Evolutionary conservation across 2,797 vertebrate genomes (phyloP).

Genomic region (Rhinophrynus dorsalis): DNA sequence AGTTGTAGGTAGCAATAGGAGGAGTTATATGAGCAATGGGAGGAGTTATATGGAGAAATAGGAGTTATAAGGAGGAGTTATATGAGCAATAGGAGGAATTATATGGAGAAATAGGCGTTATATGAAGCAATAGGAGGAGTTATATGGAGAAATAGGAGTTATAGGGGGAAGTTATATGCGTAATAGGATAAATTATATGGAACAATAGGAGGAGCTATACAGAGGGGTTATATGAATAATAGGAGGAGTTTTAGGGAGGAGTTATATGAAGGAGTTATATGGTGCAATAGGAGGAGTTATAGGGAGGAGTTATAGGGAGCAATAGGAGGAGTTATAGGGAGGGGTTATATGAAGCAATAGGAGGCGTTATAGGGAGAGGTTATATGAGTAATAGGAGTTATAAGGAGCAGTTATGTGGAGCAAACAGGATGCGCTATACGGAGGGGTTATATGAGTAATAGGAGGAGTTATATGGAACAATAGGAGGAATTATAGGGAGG

Average conservation of each 20-base stretch:
- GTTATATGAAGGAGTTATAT: too few species aligned
- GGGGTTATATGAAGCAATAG: neutral
- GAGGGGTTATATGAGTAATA: neutral
- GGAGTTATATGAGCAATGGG: neutral
- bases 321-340: neutral
- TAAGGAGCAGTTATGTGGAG: neutral
- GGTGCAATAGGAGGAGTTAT: too few species aligned
- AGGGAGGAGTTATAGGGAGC: neutral
- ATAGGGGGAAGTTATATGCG: constrained; percentile 1
- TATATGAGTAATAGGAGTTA: neutral
- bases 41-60: neutral
- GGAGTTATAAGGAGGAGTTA: neutral
- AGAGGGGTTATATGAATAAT: too few species aligned
- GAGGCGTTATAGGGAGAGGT: neutral
- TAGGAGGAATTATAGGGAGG: neutral
- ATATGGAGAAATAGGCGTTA: neutral
- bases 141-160: too few species aligned
- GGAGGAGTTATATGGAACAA: neutral
- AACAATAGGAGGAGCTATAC: neutral
- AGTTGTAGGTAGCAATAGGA: too few species aligned
- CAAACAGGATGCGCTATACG: neutral
- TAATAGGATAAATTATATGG: neutral
- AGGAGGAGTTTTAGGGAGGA: too few species aligned
- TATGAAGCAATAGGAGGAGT: neutral
- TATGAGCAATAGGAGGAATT: neutral